Percentiles rank a stretch among this genome's conserved stretches.
phyloP scores from a whole-genome alignment of 2,797 vertebrate species.

The Remorina albescens region DNA sequence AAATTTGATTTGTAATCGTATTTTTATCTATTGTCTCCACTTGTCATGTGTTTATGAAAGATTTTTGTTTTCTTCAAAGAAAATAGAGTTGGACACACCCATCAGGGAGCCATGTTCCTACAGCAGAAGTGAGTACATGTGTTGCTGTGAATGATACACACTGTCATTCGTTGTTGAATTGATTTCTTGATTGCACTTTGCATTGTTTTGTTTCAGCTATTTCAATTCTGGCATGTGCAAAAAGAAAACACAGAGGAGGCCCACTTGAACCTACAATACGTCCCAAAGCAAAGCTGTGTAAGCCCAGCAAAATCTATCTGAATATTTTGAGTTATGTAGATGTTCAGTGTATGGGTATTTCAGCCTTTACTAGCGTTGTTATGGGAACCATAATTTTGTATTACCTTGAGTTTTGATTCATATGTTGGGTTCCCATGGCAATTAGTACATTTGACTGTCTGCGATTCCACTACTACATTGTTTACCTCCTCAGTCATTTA shows the following conservation, averaged over 20 bases:
- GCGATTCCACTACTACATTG: not conserved
- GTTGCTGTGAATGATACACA: not conserved
- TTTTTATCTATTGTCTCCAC: not conserved
- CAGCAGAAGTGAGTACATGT: conserved; percentile 21
- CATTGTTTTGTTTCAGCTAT: conserved; percentile 34
- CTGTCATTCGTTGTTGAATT: not conserved
- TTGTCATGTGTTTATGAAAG: not conserved
- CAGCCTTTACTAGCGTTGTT: not conserved
- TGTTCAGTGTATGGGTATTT: not conserved
- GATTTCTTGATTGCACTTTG: not conserved
- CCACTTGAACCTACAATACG: not conserved
- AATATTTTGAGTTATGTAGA: not conserved
- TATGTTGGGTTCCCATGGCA: not conserved
- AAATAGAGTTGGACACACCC: conserved; percentile 13
- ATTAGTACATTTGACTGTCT: not conserved
- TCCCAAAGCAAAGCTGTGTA: conserved; percentile 52
- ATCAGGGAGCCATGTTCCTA: conserved; percentile 50
- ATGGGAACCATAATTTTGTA: not conserved
- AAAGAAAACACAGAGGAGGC: not conserved
- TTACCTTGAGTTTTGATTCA: not conserved
- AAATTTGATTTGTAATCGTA: not conserved
- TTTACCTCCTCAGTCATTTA: not conserved
- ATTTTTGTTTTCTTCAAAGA: conserved; percentile 45
- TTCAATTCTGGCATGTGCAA: rapidly evolving
- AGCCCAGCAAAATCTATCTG: conserved; percentile 15